phyloP scores from a whole-genome alignment of 1,140 invertebrate genomes.

The Antheraea mylitta region DNA sequence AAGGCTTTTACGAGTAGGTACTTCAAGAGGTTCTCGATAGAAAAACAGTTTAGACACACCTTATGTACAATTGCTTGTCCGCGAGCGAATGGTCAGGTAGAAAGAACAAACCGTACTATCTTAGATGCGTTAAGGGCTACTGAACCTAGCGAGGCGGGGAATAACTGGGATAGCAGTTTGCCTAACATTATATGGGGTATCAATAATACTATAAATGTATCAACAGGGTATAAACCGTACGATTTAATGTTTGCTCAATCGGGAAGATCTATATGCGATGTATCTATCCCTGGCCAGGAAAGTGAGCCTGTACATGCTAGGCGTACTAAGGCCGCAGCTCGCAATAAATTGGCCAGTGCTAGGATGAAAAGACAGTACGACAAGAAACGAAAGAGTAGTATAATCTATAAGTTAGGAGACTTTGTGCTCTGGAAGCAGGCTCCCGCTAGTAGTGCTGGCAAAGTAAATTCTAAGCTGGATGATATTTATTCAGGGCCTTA shows the following conservation, averaged over 20 bases:
- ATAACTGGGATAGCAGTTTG: conserved; percentile 25
- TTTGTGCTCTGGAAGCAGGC: conserved; percentile 38
- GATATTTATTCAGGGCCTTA: conserved; percentile 38
- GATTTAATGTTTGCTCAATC: conserved; percentile 36
- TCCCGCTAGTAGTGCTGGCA: conserved; percentile 21
- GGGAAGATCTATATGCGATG: conserved; percentile 18
- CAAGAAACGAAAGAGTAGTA: conserved; percentile 23
- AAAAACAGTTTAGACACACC: too few species aligned
- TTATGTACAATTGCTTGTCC: too few species aligned
- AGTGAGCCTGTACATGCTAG: conserved; percentile 7
- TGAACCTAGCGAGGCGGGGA: conserved; percentile 22
- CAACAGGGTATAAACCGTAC: conserved; percentile 29
- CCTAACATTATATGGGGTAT: conserved; percentile 36
- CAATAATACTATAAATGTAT: conserved; percentile 34
- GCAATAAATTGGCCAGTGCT: conserved; percentile 17
- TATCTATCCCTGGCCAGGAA: conserved; percentile 4
- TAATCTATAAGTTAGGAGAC: conserved; percentile 29
- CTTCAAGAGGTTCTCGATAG: too few species aligned
- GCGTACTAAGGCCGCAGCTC: conserved; percentile 18
- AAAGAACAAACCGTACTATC: too few species aligned
- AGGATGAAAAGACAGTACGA: conserved; percentile 37
- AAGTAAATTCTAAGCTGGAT: conserved; percentile 37
- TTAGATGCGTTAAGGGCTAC: conserved; percentile 23
- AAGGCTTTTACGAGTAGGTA: too few species aligned
- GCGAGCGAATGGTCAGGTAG: too few species aligned